Evolutionary conservation across 2,888 invertebrate species (phyloP).

Genomic region (Meteorus cinctellus): DNA sequence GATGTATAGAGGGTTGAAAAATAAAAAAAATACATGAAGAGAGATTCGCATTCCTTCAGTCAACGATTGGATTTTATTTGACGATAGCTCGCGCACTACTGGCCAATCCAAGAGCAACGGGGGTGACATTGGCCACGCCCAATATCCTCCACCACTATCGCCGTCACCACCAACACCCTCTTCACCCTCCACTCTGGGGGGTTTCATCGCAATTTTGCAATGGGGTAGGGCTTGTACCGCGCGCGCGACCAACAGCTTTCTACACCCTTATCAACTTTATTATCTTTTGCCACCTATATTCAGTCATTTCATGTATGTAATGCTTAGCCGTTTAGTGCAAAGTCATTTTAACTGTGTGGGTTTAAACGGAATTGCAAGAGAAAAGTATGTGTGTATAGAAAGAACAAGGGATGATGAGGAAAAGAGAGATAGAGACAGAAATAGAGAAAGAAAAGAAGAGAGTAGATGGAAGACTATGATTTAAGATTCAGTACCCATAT

Average conservation of each 20-base stretch:
- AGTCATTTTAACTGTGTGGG: slow-evolving; percentile 12
- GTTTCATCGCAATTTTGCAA: slow-evolving; percentile 13
- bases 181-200: slow-evolving; percentile 8
- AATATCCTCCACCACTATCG: slow-evolving; percentile 48
- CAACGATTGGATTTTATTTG: slow-evolving; percentile 74
- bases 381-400: not conserved
- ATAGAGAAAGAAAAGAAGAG: not conserved
- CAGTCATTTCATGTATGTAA: slow-evolving; percentile 52
- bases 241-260: slow-evolving; percentile 54
- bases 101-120: slow-evolving; percentile 66
- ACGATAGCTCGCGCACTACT: slow-evolving; percentile 65
- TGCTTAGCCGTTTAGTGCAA: slow-evolving; percentile 43
- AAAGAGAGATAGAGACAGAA: not conserved
- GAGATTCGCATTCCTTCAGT: slow-evolving; percentile 71
- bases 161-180: slow-evolving; percentile 45
- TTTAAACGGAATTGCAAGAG: not conserved
- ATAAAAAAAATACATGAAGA: slow-evolving; percentile 65
- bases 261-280: slow-evolving; percentile 74
- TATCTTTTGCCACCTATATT: slow-evolving; percentile 64
- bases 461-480: not conserved
- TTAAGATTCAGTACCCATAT: slow-evolving; percentile 13
- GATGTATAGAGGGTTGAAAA: slow-evolving; percentile 22
- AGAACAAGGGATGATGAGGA: not conserved
- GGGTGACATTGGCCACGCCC: slow-evolving; percentile 67
- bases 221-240: slow-evolving; percentile 56